Base-by-base conservation (phyloP, 2,113 vertebrate species). In the Tretioscincus oriximinensis region DNA sequence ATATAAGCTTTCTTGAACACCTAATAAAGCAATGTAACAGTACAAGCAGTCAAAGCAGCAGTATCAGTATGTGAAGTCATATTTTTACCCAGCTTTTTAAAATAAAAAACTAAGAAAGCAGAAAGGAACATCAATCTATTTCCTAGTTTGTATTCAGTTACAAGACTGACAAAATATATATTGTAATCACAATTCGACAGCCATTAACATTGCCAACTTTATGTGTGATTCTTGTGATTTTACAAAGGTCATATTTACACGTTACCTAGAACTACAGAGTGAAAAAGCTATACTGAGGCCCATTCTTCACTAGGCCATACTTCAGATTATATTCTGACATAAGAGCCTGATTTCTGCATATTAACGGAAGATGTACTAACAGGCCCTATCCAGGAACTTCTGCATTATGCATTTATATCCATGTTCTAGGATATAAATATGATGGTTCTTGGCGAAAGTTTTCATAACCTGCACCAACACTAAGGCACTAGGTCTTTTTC, bases 1-100 rank as follows among this genome's bases (percentile, higher is more conserved):
- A 99, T 99, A 83, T 97, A 99, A 35, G 97, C 97, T 54, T 93
- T 97, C 89, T 96, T 99, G 83, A 99, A 99, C 54, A 99, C 98
- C 98, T 99, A 88, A 3, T 0, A 82, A 61, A 69, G 61, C 1
- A 24, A 85, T 81, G 89, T n/a, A 45, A 88, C 21, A 58, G 54
- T 83, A 68, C 1, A 1, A 2, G 22, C 58, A 51, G 67, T 54
- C 49, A 16, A n/a, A 47, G 67, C 28, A 14, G n/a, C 45, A 54
- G 21, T 9, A 45, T 0, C 47, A 16, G 68, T 18, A 16, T n/a
- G 41, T 63, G 47, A 22, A 47, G 12, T 60, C 16, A n/a, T 20
- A 29, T 14, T 61, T 47, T 18, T n/a, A 28, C 31, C 41, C 24
- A 20, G 29, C 29, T 22, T 54, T 11, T 64, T 20, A 6, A 41